Evolutionary conservation across 2,797 vertebrate species (phyloP).

Genomic region (Schizopygopsis malacanthus): DNA sequence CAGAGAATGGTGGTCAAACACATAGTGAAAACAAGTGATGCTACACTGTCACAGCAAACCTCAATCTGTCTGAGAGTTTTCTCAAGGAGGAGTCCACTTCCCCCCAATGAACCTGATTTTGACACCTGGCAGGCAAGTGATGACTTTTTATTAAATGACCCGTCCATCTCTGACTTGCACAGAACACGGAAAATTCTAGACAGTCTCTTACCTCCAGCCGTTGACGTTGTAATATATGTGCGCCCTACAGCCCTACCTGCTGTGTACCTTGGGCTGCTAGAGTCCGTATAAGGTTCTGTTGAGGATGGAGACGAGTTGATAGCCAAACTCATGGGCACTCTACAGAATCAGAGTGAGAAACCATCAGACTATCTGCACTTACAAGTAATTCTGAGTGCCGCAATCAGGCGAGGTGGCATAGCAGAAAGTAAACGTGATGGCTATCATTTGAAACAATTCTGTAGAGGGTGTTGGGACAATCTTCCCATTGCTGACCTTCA

Average conservation of each 20-base stretch:
- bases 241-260: background rate
- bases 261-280: background rate
- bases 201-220: background rate
- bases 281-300: background rate
- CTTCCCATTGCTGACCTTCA: background rate
- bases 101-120: background rate
- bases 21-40: background rate
- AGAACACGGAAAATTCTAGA: background rate
- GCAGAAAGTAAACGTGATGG: background rate
- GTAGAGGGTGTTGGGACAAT: background rate
- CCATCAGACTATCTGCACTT: background rate
- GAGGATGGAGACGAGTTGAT: background rate
- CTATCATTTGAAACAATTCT: background rate
- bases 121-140: background rate
- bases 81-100: background rate
- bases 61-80: background rate
- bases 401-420: background rate
- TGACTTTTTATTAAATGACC: background rate
- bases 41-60: background rate
- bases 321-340: background rate
- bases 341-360: background rate
- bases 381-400: background rate
- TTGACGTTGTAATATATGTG: background rate
- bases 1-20: background rate
- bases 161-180: background rate